Evolutionary conservation across 2,113 vertebrate genomes (phyloP), one percentile per base, ranked within the genome.

Genomic region (Pyxicephalus adspersus): DNA sequence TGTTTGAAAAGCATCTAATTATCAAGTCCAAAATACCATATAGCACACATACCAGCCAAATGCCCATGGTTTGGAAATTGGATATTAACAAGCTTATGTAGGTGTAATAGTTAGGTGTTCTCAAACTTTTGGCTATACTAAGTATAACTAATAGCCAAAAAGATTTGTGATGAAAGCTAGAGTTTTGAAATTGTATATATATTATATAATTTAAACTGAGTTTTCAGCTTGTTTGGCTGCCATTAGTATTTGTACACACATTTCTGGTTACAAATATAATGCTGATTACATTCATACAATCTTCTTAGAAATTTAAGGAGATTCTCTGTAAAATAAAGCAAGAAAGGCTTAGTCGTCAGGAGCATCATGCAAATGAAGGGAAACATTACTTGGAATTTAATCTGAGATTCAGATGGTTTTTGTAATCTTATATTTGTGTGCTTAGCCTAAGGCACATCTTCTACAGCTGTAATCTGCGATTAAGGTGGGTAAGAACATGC

Each of bases 401-500:
- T 82, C 80, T 65, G 71, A 75, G 80, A 66, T 72, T 80, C 78
- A 72, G 58, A 64, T 80, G 45, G 50, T 82, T 82, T 73, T 58
- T 50, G 80, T 75, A 82, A 82, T 82, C 80, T 74, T 66, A 74
- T 73, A 66, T 74, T 75, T 65, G 71, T 66, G 70, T 82, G 70
- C 71, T 26, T 8, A 58, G 65, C 54, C 77, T 57, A 18, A 68
- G 50, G 54, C 29, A 17, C 17, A 60, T 38, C 65, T 68, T 79
- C 52, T 60, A n/a, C 22, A 68, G 29, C 29, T 28, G 65, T 82
- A 82, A 82, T 82, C 80, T 82, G 51, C 55, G 50, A 82, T 82
- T 82, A 82, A 60, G 29, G 23, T 57, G 34, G 61, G 22, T 58
- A 75, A 54, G 54, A 66, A 52, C 22, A 63, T 72, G 20, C 63